Evolutionary conservation across 2,888 invertebrate species (phyloP), one percentile per base, ranked within the genome.

Genomic region (Tupiocoris notatus): DNA sequence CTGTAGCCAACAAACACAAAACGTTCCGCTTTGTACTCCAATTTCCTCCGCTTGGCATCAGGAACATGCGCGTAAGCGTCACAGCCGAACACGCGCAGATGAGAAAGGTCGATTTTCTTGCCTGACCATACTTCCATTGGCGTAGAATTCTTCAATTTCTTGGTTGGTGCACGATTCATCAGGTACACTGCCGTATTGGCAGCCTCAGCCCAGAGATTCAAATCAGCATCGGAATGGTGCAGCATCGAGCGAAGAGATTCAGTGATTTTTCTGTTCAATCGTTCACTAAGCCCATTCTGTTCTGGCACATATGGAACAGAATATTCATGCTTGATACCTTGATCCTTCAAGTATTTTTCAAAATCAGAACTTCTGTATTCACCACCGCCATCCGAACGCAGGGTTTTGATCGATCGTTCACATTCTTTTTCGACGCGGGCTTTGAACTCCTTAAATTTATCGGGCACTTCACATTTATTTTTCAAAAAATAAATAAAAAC

Each of bases 121-220:
- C 71, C 71, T 24, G 25, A 18, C 70, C 59, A 74, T 9, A 39
- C 76, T 76, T 62, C 63, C 16, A 18, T 23, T 23, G 62, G 76
- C 6, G 76, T 75, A 58, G 9, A 3, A 54, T 67, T 73, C 67
- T 63, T 77, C 71, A 54, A 73, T 66, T 17, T 57, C 70, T 70
- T 70, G 18, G 67, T 77, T 17, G 79, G 78, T 1, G 77, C 70
- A 6, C 66, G 9, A 67, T 82, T 84, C 84, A 79, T 82, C 82
- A 80, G 83, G 82, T 80, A 79, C 56, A 78, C 77, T 17, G 81
- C 81, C 12, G 81, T 80, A 17, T 76, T 77, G 1, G 81, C 79
- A n/a, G 82, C 59, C 9, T 54, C 54, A 7, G 54, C 54, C 12
- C 12, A 9, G 7, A 12, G 12, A 7, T 12, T 54, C 54, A 54